Evolutionary conservation across 1,140 invertebrate genomes (phyloP), one percentile per base, ranked within the genome.

Genomic region (Philopotamus ludificatus): DNA sequence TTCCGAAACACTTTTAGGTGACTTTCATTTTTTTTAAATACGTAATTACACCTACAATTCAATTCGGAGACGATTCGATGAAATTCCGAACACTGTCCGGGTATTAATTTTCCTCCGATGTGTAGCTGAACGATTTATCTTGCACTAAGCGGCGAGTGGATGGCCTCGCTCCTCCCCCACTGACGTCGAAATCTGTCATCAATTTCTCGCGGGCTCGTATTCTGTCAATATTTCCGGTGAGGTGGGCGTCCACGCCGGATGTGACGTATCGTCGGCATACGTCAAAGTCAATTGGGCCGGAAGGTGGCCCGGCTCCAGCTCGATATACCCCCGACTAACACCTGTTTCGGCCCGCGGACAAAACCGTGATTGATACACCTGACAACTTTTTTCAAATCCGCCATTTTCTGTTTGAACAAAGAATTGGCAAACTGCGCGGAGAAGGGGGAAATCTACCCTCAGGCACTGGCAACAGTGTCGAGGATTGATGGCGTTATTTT

Each of bases 221-320:
- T 34, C 28, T 20, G 44, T 47, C 44, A 47, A 47, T 53, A 53
- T 53, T 53, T 34, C 28, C 28, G 28, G 28, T 34, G 28, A 23
- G 50, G 20, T 21, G 50, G 20, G 25, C n/a, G 28, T 34, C 28
- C 28, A 34, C 12, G 28, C 4, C 28, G 54, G 54, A 57, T 57
- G 54, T 57, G 54, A 57, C 54, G 26, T 57, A 57, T 57, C 39
- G 28, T 28, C 20, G 8, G 7, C 18, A 57, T 57, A 34, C 26
- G 39, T 57, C 54, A 57, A 28, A 34, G 54, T 57, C 54, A 57
- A 57, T 57, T 57, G 54, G 15, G 26, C 8, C 20, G 50, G 16
- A 23, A 21, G 50, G 50, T 10, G 18, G 20, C 20, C 21, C 16
- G 9, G 23, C 7, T 16, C 9, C 10, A 16, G 20, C 23, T 9